Base-by-base conservation (phyloP, 2,113 vertebrate genomes). In the Nothobranchius kuhntae region DNA sequence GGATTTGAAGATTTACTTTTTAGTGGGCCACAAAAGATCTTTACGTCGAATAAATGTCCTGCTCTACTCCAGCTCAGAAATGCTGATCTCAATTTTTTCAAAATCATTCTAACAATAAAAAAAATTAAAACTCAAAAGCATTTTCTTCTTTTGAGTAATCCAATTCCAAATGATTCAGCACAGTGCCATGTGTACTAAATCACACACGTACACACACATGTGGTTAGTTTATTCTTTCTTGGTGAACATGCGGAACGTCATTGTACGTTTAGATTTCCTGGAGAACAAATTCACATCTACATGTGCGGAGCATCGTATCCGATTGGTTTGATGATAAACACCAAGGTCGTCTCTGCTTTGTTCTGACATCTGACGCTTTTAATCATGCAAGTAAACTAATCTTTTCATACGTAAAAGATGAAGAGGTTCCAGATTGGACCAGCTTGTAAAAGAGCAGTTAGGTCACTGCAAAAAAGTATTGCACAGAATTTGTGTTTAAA, bases 211-310 rank as follows among this genome's bases (percentile, higher is more conserved):
- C 15, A 44, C 0, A 1, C 35, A 67, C 13, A 5, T 10, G n/a
- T n/a, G n/a, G n/a, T n/a, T 21, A 21, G 21, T 21, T 21, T 21
- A 21, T 21, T 47, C 9, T 15, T 6, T 6, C 14, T 50, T 17
- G 3, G 46, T 14, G 3, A 15, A 48, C 47, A 50, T n/a, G 14
- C 14, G 6, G 6, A 15, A 15, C 5, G 7, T 14, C 6, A 6
- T 15, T 15, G 46, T 47, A 11, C 11, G 42, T 48, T 1, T 15
- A 76, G 78, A 73, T 17, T 80, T 57, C 54, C 42, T 72, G 68
- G 48, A 50, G 12, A 54, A 14, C 17, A 4, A 36, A 24, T 53
- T 50, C 0, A 11, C 42, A 78, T 4, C 8, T 13, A 38, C 24
- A 50, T n/a, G 47, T 50, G 47, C 47, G 7, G 7, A 50, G 8